These are phyloP conservation scores for Syrista parreyssii DNA, from an alignment of 2,888 invertebrate species.

Conservation along the genomic window DNA sequence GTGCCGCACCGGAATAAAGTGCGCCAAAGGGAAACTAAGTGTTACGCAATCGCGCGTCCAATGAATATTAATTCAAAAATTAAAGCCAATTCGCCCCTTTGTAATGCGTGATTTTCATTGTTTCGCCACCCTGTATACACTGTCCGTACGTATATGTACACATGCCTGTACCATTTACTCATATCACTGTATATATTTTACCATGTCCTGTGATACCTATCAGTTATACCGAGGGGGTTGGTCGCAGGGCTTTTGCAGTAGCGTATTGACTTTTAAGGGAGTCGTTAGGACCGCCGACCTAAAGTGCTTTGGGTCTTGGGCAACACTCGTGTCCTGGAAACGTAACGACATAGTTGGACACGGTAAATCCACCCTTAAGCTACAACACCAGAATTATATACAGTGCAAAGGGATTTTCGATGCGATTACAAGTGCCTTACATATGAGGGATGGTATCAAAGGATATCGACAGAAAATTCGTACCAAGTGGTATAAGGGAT, in stretches of 20 bases:
- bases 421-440: background rate
- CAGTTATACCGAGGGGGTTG: background rate
- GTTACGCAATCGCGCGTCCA: constrained; percentile 1
- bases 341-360: background rate
- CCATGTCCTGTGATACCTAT: background rate
- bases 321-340: background rate
- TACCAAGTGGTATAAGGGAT: background rate
- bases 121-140: background rate
- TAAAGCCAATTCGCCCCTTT: background rate
- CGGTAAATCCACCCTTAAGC: background rate
- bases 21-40: constrained; percentile 10
- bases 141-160: background rate
- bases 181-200: background rate
- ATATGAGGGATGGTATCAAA: background rate
- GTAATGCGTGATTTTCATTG: background rate
- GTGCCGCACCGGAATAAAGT: constrained; percentile 28
- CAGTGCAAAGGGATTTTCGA: background rate
- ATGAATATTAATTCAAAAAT: constrained; percentile 18
- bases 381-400: background rate
- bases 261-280: background rate
- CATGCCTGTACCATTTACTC: background rate
- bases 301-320: background rate
- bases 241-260: background rate
- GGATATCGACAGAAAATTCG: background rate
- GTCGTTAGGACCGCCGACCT: background rate